phyloP scores from a whole-genome alignment of 2,888 invertebrate genomes.

The Apoderus coryli region DNA sequence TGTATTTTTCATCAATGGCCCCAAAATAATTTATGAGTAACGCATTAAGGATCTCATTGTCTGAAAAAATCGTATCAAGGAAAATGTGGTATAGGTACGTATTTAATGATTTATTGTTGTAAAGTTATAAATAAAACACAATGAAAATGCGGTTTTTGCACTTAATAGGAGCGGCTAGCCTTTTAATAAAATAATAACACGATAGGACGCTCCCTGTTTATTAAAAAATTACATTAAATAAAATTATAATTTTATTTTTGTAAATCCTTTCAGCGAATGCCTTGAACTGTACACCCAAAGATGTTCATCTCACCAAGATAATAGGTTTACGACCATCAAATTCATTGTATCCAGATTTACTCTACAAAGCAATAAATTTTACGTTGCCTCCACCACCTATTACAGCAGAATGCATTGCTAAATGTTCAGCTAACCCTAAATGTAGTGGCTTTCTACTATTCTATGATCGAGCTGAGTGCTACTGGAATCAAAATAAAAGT shows the following conservation, averaged over 20 bases:
- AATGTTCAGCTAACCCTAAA: conserved; percentile 23
- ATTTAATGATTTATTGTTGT: no score
- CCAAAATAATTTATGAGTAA: no score
- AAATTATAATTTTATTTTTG: conserved; percentile 17
- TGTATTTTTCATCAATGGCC: no score
- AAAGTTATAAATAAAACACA: no score
- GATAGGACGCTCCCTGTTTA: no score
- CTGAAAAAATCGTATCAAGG: no score
- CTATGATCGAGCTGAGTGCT: conserved; percentile 28
- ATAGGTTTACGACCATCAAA: conserved; percentile 27
- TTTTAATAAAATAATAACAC: no score
- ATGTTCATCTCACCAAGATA: conserved; percentile 30
- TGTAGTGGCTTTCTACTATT: conserved; percentile 30
- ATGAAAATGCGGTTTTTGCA: no score
- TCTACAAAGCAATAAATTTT: conserved; percentile 19
- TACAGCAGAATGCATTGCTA: conserved; percentile 28
- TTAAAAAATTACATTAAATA: conserved; percentile 3
- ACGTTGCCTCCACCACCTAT: conserved; percentile 21
- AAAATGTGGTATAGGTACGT: no score
- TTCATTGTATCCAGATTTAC: conserved; percentile 18
- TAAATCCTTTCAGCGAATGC: conserved; percentile 23
- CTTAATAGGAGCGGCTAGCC: no score
- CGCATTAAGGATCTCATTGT: no score
- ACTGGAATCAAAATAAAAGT: conserved; percentile 23
- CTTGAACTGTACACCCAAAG: conserved; percentile 20